Evolutionary conservation across 2,888 invertebrate species (phyloP).

Genomic region (Ganaspis brasiliensis): DNA sequence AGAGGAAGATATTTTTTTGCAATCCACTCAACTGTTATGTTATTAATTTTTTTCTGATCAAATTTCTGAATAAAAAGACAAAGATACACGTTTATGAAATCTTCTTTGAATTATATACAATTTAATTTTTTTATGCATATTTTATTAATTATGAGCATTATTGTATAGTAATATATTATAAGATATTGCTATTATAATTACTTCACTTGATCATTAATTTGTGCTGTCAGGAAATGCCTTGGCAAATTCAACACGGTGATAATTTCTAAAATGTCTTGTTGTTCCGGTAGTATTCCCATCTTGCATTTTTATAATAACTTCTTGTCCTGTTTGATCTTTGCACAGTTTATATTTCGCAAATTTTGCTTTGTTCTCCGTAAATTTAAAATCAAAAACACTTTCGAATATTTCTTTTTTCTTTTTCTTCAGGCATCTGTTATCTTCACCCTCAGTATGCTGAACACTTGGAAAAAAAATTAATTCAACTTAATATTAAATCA

Average conservation of each 20-base stretch:
- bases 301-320: neutral
- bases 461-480: too few relatives aligned
- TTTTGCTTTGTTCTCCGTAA: neutral
- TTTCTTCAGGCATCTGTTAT: too few relatives aligned
- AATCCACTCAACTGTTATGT: conserved; percentile 13
- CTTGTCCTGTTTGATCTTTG: neutral
- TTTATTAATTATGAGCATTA: too few relatives aligned
- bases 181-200: too few relatives aligned
- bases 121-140: too few relatives aligned
- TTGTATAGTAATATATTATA: too few relatives aligned
- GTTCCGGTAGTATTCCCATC: neutral
- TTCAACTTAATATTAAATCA: too few relatives aligned
- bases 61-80: conserved; percentile 1
- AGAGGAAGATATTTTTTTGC: neutral
- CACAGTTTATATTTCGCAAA: neutral
- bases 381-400: neutral
- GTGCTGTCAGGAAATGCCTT: neutral
- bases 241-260: neutral
- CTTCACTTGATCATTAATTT: neutral
- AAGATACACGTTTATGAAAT: conserved; percentile 13
- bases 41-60: conserved; percentile 9
- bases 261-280: too few relatives aligned
- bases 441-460: too few relatives aligned
- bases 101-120: too few relatives aligned
- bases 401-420: neutral